phyloP scores from a whole-genome alignment of 2,888 invertebrate genomes.

The Petrolisthes cinctipes region DNA sequence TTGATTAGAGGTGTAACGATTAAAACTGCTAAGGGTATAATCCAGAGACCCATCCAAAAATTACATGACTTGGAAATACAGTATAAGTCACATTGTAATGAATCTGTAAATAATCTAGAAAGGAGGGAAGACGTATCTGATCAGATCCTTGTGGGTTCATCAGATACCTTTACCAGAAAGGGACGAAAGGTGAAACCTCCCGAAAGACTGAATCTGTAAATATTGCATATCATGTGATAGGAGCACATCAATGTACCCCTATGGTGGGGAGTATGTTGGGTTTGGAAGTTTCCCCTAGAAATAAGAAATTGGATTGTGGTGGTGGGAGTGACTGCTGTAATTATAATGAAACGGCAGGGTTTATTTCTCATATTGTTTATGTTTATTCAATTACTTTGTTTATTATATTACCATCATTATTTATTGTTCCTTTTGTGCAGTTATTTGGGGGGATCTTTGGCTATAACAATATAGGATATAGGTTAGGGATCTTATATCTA shows the following conservation, averaged over 20 bases:
- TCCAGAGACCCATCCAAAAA: background rate
- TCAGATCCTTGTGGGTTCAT: background rate
- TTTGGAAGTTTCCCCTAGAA: no score
- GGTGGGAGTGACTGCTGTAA: no score
- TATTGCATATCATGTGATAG: background rate
- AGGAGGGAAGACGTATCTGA: background rate
- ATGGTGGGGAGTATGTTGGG: background rate
- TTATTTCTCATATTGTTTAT: no score
- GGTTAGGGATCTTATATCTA: no score
- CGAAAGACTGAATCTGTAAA: background rate
- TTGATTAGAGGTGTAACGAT: slow-evolving; percentile 25
- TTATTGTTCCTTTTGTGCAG: no score
- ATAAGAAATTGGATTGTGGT: no score
- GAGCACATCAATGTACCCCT: background rate
- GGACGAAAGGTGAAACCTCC: background rate
- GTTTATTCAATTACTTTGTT: no score
- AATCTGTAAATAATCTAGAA: background rate
- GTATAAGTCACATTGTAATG: background rate
- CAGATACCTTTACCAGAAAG: background rate
- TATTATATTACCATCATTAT: no score
- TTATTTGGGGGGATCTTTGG: no score
- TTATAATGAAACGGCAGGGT: no score
- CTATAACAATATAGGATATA: no score
- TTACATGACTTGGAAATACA: slow-evolving; percentile 32
- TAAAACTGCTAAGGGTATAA: slow-evolving; percentile 17